These are phyloP conservation scores for Sapayoa aenigma DNA, from an alignment of 2,113 vertebrate genomes.

Conservation along the genomic window DNA sequence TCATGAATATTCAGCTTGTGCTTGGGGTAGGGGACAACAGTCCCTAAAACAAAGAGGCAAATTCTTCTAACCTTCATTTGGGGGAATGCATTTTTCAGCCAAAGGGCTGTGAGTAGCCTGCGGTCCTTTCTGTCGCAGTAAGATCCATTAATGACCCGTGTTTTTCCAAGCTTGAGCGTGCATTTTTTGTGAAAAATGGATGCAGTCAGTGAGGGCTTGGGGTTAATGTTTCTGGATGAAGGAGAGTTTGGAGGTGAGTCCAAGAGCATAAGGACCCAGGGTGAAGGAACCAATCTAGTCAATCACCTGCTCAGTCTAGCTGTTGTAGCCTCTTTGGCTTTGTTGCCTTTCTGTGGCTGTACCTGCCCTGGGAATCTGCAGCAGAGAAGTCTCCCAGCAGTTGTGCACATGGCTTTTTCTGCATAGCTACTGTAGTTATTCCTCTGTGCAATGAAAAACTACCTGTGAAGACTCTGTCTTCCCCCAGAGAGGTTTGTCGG, in stretches of 20 bases:
- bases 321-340: neutral
- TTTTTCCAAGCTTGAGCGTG: slow-evolving; percentile 1
- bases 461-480: neutral
- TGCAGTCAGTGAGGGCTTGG: neutral
- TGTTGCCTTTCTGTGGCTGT: neutral
- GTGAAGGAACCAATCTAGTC: neutral
- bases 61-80: slow-evolving; percentile 37
- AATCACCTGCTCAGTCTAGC: neutral
- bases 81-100: slow-evolving; percentile 2
- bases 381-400: neutral
- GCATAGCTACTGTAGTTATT: neutral
- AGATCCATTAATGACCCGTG: neutral
- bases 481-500: neutral
- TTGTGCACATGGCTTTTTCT: neutral
- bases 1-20: slow-evolving; percentile 55
- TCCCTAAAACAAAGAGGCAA: slow-evolving; percentile 52
- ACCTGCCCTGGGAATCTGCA: neutral
- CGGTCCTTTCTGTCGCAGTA: neutral
- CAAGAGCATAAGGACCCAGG: neutral
- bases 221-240: slow-evolving; percentile 14
- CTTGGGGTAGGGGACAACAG: neutral
- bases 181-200: neutral
- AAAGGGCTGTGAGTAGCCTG: neutral
- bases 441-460: neutral
- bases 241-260: slow-evolving; percentile 18